Conservation (phyloP, 2,888 invertebrate genomes). For the Tryphoninae sp. region DNA sequence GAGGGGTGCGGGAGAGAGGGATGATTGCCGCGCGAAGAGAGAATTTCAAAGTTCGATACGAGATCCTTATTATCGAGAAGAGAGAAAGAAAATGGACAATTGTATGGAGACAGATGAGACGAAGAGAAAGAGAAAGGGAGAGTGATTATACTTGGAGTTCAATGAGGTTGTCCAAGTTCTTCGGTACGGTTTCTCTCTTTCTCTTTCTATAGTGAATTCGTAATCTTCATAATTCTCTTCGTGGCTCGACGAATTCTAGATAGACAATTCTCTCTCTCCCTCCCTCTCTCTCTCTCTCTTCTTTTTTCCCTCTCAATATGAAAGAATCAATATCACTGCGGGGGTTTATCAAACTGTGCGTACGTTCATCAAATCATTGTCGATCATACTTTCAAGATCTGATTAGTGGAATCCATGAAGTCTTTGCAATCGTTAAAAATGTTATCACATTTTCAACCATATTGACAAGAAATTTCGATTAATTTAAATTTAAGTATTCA, state of each 20-base stretch:
- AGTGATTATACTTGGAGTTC: conserved; percentile 43
- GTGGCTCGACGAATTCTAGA: conserved; percentile 11
- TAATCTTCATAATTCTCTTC: conserved; percentile 46
- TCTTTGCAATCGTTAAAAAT: not conserved
- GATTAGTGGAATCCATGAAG: conserved; percentile 15
- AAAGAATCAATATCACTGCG: conserved; percentile 71
- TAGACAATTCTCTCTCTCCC: not conserved
- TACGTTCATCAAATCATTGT: not conserved
- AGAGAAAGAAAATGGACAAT: conserved; percentile 20
- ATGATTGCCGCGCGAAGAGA: conserved; percentile 39
- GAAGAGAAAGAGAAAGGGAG: conserved; percentile 24
- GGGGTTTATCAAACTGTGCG: not conserved
- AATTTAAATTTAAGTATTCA: not conserved
- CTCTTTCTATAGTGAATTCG: conserved; percentile 14
- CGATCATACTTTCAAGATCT: conserved; percentile 7
- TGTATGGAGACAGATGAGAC: not conserved
- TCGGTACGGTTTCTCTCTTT: not conserved
- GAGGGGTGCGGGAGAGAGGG: conserved; percentile 29
- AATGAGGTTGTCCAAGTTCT: conserved; percentile 33
- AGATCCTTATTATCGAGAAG: conserved; percentile 55
- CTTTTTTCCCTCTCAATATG: conserved; percentile 49
- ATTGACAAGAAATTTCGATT: conserved; percentile 5
- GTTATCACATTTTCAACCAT: conserved; percentile 14
- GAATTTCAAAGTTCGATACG: conserved; percentile 56
- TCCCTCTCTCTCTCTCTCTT: conserved; percentile 21